phyloP scores from a whole-genome alignment of 2,113 vertebrate genomes.

The Otocyon megalotis region DNA sequence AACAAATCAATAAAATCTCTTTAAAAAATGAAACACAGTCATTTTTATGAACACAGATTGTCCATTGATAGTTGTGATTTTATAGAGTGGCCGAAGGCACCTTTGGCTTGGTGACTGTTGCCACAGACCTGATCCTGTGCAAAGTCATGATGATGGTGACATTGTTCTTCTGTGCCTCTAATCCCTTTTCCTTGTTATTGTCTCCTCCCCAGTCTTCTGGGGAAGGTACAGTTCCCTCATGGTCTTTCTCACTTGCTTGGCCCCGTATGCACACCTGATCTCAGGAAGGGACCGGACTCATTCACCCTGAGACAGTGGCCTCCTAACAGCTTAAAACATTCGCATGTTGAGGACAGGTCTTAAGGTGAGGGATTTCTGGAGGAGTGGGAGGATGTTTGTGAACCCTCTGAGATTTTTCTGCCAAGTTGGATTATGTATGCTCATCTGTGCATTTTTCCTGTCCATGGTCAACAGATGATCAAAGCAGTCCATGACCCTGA shows the following conservation, averaged over 20 bases:
- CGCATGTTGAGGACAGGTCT: neutral
- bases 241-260: neutral
- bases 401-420: constrained; percentile 10
- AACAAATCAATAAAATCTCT: too few species aligned
- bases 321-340: constrained; percentile 19
- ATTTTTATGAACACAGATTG: neutral
- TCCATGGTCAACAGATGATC: neutral
- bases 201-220: neutral
- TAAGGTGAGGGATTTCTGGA: constrained; percentile 8
- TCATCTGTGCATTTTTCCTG: constrained; percentile 21
- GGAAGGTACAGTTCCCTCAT: neutral
- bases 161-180: neutral
- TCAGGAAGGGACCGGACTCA: neutral
- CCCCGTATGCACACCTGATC: neutral
- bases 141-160: neutral
- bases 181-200: neutral
- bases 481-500: neutral
- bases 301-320: neutral
- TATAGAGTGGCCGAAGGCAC: neutral
- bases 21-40: neutral
- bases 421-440: neutral
- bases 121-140: neutral
- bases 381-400: neutral
- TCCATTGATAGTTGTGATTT: neutral
- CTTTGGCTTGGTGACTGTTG: neutral